Percentiles rank a stretch among this genome's conserved stretches.
Evolutionary conservation across 1,140 invertebrate genomes (phyloP).

Genomic region (Lasioglossum baleicum): DNA sequence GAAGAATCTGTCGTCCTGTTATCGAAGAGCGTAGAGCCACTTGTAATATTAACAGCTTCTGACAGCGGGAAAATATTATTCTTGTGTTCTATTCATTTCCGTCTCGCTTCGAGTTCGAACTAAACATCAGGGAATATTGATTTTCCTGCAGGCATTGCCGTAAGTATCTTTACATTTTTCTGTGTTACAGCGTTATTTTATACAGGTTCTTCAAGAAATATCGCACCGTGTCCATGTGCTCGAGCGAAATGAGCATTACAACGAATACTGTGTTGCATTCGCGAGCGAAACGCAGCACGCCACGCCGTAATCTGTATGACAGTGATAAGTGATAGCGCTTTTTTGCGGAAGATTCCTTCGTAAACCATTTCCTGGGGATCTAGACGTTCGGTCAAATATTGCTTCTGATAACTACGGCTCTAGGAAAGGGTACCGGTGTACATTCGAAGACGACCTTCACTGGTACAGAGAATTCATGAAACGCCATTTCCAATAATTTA

Average conservation of each 20-base stretch:
- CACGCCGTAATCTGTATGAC: conserved; percentile 14
- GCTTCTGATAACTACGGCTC: conserved; percentile 20
- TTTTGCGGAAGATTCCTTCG: conserved; percentile 18
- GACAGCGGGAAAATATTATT: no score
- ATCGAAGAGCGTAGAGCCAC: no score
- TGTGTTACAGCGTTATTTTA: no score
- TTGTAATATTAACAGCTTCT: no score
- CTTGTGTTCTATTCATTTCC: no score
- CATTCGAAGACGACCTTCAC: not conserved
- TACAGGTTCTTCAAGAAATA: not conserved
- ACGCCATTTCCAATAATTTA: not conserved
- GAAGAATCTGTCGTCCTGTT: no score
- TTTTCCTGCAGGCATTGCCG: no score
- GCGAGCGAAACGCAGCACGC: not conserved
- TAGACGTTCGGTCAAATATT: conserved; percentile 30
- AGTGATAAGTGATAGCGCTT: conserved; percentile 33
- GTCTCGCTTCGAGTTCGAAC: no score
- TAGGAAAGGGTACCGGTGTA: conserved; percentile 1
- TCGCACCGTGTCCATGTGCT: not conserved
- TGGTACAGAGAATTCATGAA: not conserved
- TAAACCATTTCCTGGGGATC: conserved; percentile 37
- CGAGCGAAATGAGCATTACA: not conserved
- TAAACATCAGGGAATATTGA: no score
- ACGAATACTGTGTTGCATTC: not conserved
- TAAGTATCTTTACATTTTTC: no score